A percentile compares a stretch with the other conserved stretches of the same genome.
Conservation (phyloP, 2,888 invertebrate species). For the Pterostichus niger region DNA sequence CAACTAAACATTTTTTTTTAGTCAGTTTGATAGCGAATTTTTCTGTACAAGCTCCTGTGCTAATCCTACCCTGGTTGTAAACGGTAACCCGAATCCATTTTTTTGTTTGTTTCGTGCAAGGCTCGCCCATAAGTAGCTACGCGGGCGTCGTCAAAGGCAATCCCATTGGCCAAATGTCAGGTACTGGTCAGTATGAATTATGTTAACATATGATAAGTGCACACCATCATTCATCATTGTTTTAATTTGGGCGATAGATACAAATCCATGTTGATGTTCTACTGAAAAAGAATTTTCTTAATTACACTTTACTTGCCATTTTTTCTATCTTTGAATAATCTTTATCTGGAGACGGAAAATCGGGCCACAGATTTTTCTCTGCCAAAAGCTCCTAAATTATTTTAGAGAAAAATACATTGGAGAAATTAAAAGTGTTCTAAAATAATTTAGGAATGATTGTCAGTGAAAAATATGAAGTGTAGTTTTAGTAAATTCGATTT, state of each 20-base stretch:
- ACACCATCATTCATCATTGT: conserved; percentile 52
- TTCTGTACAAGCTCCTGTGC: conserved; percentile 34
- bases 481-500: no score
- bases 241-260: conserved; percentile 23
- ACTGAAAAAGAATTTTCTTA: no score
- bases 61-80: conserved; percentile 60
- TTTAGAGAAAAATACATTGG: no score
- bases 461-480: no score
- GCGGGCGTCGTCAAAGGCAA: conserved; percentile 94
- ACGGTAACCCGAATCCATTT: conserved; percentile 66
- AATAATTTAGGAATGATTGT: no score
- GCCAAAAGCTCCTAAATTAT: no score
- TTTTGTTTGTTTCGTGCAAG: conserved; percentile 77
- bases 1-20: conserved; percentile 10
- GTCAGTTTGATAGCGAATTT: neutral
- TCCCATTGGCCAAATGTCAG: conserved; percentile 91
- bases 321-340: no score
- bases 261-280: neutral
- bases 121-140: conserved; percentile 84
- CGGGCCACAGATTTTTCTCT: no score
- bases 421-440: no score
- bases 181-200: conserved; percentile 83
- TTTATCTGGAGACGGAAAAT: no score
- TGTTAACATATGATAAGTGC: conserved; percentile 50
- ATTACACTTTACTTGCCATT: no score